Evolutionary conservation across 2,797 vertebrate genomes (phyloP).

Genomic region (Notoglanidium macrostoma): DNA sequence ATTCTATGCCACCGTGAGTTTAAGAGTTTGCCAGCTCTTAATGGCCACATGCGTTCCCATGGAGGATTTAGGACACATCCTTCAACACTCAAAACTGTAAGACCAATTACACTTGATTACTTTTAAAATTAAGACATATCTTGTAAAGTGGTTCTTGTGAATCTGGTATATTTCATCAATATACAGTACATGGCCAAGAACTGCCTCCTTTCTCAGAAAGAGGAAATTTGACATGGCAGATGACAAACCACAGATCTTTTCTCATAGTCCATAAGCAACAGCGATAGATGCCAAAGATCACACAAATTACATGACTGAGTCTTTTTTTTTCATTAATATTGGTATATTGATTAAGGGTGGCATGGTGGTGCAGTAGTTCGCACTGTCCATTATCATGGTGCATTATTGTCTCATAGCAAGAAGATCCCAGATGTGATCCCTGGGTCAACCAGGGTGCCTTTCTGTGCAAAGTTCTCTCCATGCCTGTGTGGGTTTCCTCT

Average conservation of each 20-base stretch:
- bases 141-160: background rate
- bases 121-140: background rate
- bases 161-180: background rate
- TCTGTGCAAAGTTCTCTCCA: too few relatives aligned
- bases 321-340: background rate
- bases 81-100: constrained; percentile 77
- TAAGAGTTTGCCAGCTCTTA: constrained; percentile 90
- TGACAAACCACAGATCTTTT: background rate
- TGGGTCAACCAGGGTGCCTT: too few relatives aligned
- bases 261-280: background rate
- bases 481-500: too few relatives aligned
- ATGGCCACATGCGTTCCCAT: constrained; percentile 92
- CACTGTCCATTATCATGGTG: too few relatives aligned
- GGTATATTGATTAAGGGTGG: too few relatives aligned
- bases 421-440: too few relatives aligned
- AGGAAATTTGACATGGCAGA: background rate
- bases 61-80: constrained; percentile 81
- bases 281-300: background rate
- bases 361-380: too few relatives aligned
- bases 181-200: background rate
- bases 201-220: background rate
- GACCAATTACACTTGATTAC: background rate
- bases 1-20: constrained; percentile 87
- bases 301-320: background rate
- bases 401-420: too few relatives aligned